Percentiles rank a stretch among this genome's conserved stretches.
phyloP scores from a whole-genome alignment of 2,797 vertebrate species.

The Emydoidea blandingii region DNA sequence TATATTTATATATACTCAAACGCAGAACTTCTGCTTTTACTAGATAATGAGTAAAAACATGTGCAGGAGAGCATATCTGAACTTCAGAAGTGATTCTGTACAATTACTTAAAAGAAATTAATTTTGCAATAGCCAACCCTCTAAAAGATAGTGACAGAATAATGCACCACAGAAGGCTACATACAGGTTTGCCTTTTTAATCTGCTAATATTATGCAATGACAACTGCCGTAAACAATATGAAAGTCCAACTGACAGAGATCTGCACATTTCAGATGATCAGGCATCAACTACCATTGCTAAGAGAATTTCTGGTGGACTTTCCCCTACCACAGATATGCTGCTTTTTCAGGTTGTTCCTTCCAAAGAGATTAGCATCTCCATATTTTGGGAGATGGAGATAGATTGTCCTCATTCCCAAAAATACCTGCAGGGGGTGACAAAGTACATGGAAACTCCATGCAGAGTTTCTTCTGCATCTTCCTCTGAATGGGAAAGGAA shows the following conservation, averaged over 20 bases:
- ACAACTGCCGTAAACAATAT: not conserved
- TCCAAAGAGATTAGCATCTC: not conserved
- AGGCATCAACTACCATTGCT: not conserved
- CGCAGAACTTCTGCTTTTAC: not conserved
- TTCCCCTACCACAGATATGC: not conserved
- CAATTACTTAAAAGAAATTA: not conserved
- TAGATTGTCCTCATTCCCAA: not conserved
- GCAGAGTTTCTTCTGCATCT: not conserved
- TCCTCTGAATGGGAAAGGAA: not conserved
- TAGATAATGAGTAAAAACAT: not conserved
- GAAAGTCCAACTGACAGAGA: not conserved
- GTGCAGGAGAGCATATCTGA: not conserved
- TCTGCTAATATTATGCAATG: rapidly evolving
- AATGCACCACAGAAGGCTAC: not conserved
- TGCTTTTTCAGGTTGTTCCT: not conserved
- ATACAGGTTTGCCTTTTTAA: rapidly evolving
- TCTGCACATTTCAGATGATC: not conserved
- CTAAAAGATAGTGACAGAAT: not conserved
- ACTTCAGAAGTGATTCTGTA: not conserved
- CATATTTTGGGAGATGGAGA: not conserved
- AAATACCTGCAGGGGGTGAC: not conserved
- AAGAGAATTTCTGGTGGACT: not conserved
- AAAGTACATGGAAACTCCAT: not conserved
- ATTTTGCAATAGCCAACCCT: not conserved
- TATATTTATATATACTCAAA: not conserved